Base-by-base conservation (phyloP, 2,888 invertebrate genomes). In the Sepiola atlantica region DNA sequence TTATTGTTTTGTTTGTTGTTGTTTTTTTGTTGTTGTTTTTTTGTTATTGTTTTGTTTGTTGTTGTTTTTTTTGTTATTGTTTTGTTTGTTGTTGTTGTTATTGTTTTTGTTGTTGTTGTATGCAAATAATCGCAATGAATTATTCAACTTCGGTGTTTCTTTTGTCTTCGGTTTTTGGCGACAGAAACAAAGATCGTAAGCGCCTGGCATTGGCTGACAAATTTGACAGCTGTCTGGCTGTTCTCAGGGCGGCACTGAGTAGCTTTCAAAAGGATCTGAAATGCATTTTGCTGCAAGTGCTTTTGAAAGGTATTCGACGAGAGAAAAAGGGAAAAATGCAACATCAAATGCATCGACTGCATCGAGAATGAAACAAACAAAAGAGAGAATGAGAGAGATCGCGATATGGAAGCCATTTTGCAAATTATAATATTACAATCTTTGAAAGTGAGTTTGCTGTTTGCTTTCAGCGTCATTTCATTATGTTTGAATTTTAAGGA, bases 201-300 rank as follows among this genome's bases (percentile, higher is more conserved):
- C 45, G 77, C 32, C 3, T 61, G 21, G 28, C 61, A 61, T 24
- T 28, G 61, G 61, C n/a, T 77, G 77, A 77, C 77, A 77, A n/a
- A 77, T 77, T 77, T 77, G 77, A 77, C 77, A 77, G 77, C 77
- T n/a, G 77, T 77, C n/a, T 77, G 77, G 16, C n/a, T 77, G 77
- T n/a, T 77, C 77, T n/a, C 16, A 14, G 32, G 77, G n/a, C 32
- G 3, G 77, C n/a, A 21, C 77, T n/a, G n/a, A 77, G n/a, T 12
- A 12, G 16, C 16, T 77, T 77, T 77, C n/a, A 77, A 77, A 77
- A 77, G 77, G 16, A 77, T 77, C 0, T 10, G 12, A 32, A 77
- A 77, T 77, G 77, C 77, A 77, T 77, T 77, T 77, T 32, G 77
- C 77, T n/a, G 77, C 77, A 77, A 77, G n/a, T 77, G n/a, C 77